Evolutionary conservation across 1,140 invertebrate genomes (phyloP).

Genomic region (Callitettix versicolor): DNA sequence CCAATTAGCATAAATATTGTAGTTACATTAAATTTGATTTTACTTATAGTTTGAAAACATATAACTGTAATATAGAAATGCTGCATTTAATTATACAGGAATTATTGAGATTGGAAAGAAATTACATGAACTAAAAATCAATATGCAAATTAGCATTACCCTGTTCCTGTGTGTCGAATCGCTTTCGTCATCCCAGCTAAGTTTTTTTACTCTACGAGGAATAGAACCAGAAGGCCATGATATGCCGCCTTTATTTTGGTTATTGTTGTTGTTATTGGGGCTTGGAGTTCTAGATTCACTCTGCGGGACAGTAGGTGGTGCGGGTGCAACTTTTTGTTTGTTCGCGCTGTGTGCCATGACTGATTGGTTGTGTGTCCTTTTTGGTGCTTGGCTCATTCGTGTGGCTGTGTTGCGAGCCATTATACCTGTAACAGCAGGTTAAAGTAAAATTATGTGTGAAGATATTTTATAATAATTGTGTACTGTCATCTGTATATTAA

Average conservation of each 20-base stretch:
- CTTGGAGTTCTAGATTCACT: slow-evolving; percentile 27
- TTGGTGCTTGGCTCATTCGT: slow-evolving; percentile 23
- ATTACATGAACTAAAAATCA: no score
- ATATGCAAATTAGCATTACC: no score
- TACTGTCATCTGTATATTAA: no score
- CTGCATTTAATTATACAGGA: no score
- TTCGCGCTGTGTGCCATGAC: slow-evolving; percentile 25
- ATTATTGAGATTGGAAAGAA: no score
- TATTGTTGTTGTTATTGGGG: slow-evolving; percentile 5
- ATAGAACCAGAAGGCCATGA: slow-evolving; percentile 44
- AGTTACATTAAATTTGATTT: no score
- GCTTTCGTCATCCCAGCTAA: slow-evolving; percentile 60
- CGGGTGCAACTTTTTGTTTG: slow-evolving; percentile 37
- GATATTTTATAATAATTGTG: no score
- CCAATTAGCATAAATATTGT: no score
- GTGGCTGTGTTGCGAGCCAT: slow-evolving; percentile 25
- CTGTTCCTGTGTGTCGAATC: slow-evolving; percentile 25
- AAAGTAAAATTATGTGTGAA: no score
- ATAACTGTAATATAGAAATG: no score
- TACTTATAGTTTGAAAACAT: no score
- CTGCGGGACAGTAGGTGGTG: slow-evolving; percentile 34
- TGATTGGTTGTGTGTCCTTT: slow-evolving; percentile 24
- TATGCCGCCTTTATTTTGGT: slow-evolving; percentile 25
- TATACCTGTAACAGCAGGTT: slow-evolving; percentile 27
- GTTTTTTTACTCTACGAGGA: slow-evolving; percentile 53